Percentiles rank a stretch among this genome's conserved stretches.
Conservation (phyloP, 2,113 vertebrate species). For the Dasyornis broadbenti region DNA sequence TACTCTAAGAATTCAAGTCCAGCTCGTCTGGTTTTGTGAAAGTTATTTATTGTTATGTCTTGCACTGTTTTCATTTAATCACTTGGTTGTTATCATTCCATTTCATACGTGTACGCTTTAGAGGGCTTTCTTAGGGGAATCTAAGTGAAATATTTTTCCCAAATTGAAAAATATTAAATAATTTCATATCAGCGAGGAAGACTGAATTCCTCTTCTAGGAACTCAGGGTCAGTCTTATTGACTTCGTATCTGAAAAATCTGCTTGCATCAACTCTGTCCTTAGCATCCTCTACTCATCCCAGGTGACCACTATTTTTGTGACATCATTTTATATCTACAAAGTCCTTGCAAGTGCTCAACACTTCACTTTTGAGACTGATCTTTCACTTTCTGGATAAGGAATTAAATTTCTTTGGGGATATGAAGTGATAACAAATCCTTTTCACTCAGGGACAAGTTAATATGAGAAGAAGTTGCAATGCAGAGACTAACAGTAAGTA, state of each 20-base stretch:
- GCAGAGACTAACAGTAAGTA: neutral
- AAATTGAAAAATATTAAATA: neutral
- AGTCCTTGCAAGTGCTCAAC: neutral
- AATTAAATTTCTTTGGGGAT: neutral
- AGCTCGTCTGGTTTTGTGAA: neutral
- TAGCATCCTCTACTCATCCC: neutral
- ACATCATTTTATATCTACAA: neutral
- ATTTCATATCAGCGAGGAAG: neutral
- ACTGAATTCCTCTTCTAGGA: neutral
- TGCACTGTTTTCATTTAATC: neutral
- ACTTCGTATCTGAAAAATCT: neutral
- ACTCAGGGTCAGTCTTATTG: neutral
- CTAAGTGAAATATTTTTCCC: neutral
- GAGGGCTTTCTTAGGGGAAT: neutral
- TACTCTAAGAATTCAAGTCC: neutral
- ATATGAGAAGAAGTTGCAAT: neutral
- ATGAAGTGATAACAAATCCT: neutral
- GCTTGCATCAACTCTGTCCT: neutral
- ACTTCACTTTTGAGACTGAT: neutral
- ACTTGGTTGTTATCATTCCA: neutral
- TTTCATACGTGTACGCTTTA: neutral
- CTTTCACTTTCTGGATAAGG: slow-evolving; percentile 1
- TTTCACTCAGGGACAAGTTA: neutral
- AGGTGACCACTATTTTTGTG: neutral
- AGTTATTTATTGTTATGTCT: neutral